Conservation (phyloP, 1,140 invertebrate species). For the Conus ventricosus region DNA sequence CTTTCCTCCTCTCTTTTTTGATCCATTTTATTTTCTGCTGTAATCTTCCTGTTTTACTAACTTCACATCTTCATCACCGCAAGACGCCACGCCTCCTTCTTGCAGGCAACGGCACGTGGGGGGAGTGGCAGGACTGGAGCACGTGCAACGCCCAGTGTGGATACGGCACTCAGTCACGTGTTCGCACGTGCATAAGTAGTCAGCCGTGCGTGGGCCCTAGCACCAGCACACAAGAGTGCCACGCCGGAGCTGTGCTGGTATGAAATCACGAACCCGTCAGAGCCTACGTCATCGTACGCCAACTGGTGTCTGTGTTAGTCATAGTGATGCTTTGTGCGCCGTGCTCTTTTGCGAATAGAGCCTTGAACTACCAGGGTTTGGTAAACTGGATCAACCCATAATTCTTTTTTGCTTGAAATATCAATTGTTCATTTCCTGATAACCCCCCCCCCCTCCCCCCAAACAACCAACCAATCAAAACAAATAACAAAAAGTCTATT, state of each 20-base stretch:
- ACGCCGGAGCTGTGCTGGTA: conserved; percentile 28
- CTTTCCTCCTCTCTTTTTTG: too few species aligned
- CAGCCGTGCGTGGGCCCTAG: conserved; percentile 58
- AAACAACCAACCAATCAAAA: too few species aligned
- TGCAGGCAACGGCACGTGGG: conserved; percentile 55
- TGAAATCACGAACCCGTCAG: conserved; percentile 25
- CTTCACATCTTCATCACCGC: conserved; percentile 4
- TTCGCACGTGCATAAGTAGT: conserved; percentile 56
- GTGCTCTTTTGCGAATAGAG: not conserved
- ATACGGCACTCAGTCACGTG: conserved; percentile 49
- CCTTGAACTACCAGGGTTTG: too few species aligned
- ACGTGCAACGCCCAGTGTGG: conserved; percentile 53
- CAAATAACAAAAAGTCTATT: too few species aligned
- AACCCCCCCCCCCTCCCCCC: too few species aligned
- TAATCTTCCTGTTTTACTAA: not conserved
- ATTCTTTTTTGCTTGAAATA: too few species aligned
- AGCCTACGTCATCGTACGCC: not conserved
- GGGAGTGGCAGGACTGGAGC: conserved; percentile 54
- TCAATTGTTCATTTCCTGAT: too few species aligned
- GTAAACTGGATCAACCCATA: too few species aligned
- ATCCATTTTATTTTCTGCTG: too few species aligned
- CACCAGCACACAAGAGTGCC: conserved; percentile 34
- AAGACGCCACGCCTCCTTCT: conserved; percentile 30
- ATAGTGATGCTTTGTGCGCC: not conserved
- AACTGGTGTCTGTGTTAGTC: conserved; percentile 12